Percentiles rank a stretch among this genome's conserved stretches.
Evolutionary conservation across 2,888 invertebrate genomes (phyloP).

Genomic region (Dione juno): DNA sequence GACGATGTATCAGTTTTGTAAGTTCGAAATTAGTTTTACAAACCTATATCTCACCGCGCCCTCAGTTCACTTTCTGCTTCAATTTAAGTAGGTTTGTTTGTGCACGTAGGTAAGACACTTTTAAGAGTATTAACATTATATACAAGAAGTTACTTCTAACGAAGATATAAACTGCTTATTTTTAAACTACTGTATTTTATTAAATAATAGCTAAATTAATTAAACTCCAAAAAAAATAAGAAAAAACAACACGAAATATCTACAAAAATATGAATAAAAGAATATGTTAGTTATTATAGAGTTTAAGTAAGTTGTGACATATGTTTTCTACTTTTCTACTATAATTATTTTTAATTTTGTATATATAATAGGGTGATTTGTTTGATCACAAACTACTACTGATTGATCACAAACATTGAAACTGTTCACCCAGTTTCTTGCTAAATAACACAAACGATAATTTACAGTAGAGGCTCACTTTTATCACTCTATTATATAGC

Average conservation of each 20-base stretch:
- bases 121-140: not conserved
- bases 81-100: not conserved
- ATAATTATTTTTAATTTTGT: conserved; percentile 13
- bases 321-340: conserved; percentile 10
- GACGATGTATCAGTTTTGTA: too few species aligned
- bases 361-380: not conserved
- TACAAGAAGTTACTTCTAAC: conserved; percentile 15
- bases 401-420: too few species aligned
- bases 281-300: conserved; percentile 17
- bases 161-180: conserved; percentile 21
- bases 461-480: not conserved
- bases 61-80: too few species aligned
- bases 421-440: too few species aligned
- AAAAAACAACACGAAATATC: not conserved
- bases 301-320: conserved; percentile 18
- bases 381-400: not conserved
- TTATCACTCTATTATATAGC: not conserved
- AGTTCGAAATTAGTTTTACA: too few species aligned
- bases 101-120: not conserved
- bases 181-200: conserved; percentile 13
- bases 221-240: conserved; percentile 11
- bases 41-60: too few species aligned
- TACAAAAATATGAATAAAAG: conserved; percentile 14
- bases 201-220: conserved; percentile 22
- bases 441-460: not conserved